Percentiles rank a stretch among this genome's conserved stretches.
Conservation (phyloP, 2,888 invertebrate genomes). For the Cremastobaeus sp. region DNA sequence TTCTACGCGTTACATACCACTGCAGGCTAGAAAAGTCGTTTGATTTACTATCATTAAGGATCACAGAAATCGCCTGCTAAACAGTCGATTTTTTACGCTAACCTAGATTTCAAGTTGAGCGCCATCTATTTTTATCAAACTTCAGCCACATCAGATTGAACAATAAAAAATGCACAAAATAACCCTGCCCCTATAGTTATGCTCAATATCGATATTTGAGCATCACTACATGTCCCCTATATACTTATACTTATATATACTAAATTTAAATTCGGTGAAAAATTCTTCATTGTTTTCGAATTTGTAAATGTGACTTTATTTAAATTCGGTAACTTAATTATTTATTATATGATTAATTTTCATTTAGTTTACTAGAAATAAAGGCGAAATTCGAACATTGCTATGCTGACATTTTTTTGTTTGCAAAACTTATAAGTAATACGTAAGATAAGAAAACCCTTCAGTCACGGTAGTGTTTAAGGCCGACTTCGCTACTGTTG, state of each 20-base stretch:
- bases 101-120: too few species aligned
- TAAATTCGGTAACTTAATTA: too few species aligned
- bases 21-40: conserved; percentile 35
- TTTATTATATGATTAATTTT: not conserved
- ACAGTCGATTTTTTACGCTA: not conserved
- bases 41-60: conserved; percentile 39
- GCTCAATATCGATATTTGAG: too few species aligned
- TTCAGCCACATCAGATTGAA: too few species aligned
- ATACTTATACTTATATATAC: too few species aligned
- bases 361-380: conserved; percentile 28
- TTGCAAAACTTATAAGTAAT: conserved; percentile 48
- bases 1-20: conserved; percentile 64
- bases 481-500: conserved; percentile 67
- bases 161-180: too few species aligned
- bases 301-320: too few species aligned
- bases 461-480: conserved; percentile 62
- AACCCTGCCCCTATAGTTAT: too few species aligned
- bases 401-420: conserved; percentile 44
- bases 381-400: conserved; percentile 44
- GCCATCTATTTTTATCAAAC: too few species aligned
- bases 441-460: conserved; percentile 64
- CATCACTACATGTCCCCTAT: too few species aligned
- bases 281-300: too few species aligned
- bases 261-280: too few species aligned
- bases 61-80: not conserved